Base-by-base conservation (phyloP, 53 echinoderm and acorn worm species). In the Stichopus horrens region DNA sequence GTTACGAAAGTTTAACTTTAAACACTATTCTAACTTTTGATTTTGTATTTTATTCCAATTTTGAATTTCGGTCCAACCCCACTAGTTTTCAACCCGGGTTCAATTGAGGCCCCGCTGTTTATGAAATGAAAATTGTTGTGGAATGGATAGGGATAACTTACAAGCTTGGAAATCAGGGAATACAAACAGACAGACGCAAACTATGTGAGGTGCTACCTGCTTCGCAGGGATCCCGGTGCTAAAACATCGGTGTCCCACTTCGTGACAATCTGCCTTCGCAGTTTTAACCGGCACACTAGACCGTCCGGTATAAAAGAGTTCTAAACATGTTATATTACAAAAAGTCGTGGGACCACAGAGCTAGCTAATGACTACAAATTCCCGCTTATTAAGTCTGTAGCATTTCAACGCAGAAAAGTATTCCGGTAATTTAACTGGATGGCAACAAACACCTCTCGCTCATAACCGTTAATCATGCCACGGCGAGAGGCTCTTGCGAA, bases 91-190 rank as follows among this genome's bases (percentile, higher is more conserved):
- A 63, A 53, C 79, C 55, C 79, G 54, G 55, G 79, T 55, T 79
- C 79, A 79, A 79, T 79, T 55, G 56, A 55, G 79, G 55, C 52
- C 79, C 79, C 79, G 79, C 79, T 79, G 79, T 19, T 55, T 52
- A 79, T 79, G 79, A 79, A 79, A 79, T 79, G 79, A 79, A 79
- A 79, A 79, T 79, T 79, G 79, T 79, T 55, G 54, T 79, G 79
- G 54, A 79, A 79, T 79, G 79, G 79, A 79, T 79, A 79, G 79
- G 54, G 54, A 54, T 55, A 79, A 79, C 79, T 79, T 52, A 52
- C 79, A 79, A 52, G 53, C 53, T 16, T 19, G 8, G 53, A 55
- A 55, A 79, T 79, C 79, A 53, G 54, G 51, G 53, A 19, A 79
- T 79, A 79, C 53, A 79, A 79, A 79, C 79, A 79, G 79, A 11